These are phyloP conservation scores for Nycticorax nycticorax DNA, from an alignment of 2,113 vertebrate genomes.

Conservation along the genomic window DNA sequence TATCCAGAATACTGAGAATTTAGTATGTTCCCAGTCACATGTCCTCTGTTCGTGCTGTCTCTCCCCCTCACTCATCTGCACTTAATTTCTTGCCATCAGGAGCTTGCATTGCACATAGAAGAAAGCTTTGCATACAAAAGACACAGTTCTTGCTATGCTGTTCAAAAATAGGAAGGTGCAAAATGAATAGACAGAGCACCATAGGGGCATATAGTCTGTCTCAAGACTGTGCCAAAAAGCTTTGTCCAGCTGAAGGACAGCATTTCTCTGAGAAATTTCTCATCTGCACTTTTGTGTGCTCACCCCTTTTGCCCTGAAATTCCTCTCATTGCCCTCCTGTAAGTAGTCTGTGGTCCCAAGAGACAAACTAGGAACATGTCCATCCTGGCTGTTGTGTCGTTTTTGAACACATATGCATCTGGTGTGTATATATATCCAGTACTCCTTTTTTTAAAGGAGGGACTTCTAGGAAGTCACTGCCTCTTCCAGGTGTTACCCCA, in stretches of 20 bases:
- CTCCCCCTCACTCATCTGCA: not conserved
- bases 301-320: not conserved
- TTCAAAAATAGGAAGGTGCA: not conserved
- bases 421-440: not conserved
- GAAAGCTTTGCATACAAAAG: not conserved
- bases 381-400: not conserved
- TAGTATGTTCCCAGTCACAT: not conserved
- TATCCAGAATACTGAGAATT: not conserved
- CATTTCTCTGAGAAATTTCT: not conserved
- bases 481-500: not conserved
- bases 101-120: not conserved
- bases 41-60: not conserved
- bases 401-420: not conserved
- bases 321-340: not conserved
- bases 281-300: not conserved
- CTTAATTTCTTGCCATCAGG: not conserved
- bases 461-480: not conserved
- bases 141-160: not conserved
- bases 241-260: not conserved
- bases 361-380: not conserved
- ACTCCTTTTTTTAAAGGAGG: not conserved
- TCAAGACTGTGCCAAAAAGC: not conserved
- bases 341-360: not conserved
- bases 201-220: not conserved
- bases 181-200: not conserved